A percentile compares a stretch with the other conserved stretches of the same genome.
These are phyloP conservation scores for Gambelia wislizenii DNA, from an alignment of 2,797 vertebrate genomes.

Conservation along the genomic window DNA sequence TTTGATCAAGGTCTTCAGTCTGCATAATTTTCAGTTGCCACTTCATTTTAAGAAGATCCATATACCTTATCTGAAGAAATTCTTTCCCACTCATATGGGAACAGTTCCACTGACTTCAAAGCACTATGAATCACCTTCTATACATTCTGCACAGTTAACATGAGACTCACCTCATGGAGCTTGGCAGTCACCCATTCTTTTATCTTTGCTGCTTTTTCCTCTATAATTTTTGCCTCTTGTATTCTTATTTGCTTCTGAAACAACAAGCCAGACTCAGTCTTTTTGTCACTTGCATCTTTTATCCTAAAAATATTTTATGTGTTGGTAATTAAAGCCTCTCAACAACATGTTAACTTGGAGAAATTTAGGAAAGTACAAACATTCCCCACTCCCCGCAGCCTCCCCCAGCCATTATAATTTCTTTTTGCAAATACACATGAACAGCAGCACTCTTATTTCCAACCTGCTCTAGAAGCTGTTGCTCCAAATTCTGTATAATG, in stretches of 20 bases:
- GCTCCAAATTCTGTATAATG: constrained; percentile 87
- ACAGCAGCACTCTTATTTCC: constrained; percentile 45
- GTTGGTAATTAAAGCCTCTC: not conserved
- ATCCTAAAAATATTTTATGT: not conserved
- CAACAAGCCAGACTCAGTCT: constrained; percentile 42
- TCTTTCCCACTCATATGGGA: not conserved
- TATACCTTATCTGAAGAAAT: not conserved
- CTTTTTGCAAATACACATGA: constrained; percentile 10
- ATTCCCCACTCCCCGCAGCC: no score
- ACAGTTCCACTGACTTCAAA: not conserved
- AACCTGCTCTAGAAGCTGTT: constrained; percentile 96
- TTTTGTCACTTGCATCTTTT: not conserved
- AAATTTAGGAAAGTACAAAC: not conserved
- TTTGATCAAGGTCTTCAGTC: not conserved
- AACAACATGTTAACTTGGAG: not conserved
- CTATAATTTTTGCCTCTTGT: constrained; percentile 95
- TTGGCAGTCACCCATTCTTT: constrained; percentile 98
- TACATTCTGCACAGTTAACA: constrained; percentile 31
- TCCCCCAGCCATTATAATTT: constrained; percentile 1
- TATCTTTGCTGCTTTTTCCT: constrained; percentile 98
- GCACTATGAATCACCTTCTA: not conserved
- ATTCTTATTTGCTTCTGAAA: constrained; percentile 91
- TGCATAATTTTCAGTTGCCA: not conserved
- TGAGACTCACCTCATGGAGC: constrained; percentile 88
- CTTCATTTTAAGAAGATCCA: not conserved